These are phyloP conservation scores for Rhabdomys dilectus DNA, from an alignment of 2,113 vertebrate species.

Conservation along the genomic window DNA sequence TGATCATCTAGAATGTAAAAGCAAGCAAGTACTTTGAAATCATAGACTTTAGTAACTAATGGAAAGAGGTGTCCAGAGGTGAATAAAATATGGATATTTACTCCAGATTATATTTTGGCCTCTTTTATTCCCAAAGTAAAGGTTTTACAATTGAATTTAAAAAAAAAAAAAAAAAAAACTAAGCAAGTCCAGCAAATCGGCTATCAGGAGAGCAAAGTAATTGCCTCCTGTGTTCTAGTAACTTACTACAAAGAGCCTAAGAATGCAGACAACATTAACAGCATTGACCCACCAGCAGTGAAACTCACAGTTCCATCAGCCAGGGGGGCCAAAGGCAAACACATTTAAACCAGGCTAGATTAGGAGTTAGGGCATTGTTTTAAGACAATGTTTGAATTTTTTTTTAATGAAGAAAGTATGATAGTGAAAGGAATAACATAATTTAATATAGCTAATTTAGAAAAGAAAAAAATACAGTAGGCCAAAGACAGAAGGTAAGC, in stretches of 20 bases:
- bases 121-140: not conserved
- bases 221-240: not conserved
- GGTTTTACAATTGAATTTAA: conserved; percentile 18
- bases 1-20: conserved; percentile 24
- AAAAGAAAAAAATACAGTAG: not conserved
- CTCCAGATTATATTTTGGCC: conserved; percentile 33
- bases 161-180: not conserved
- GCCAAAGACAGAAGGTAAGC: not conserved
- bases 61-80: conserved; percentile 11
- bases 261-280: not conserved
- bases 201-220: not conserved
- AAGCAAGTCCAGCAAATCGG: not conserved
- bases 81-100: not conserved
- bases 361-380: not conserved
- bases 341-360: not conserved
- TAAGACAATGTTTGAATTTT: not conserved
- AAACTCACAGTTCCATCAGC: not conserved
- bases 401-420: not conserved
- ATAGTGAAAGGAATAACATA: not conserved
- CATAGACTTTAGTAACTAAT: not conserved
- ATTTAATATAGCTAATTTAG: not conserved
- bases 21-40: conserved; percentile 31
- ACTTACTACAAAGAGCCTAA: not conserved
- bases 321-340: not conserved
- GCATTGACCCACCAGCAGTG: not conserved